Base-by-base conservation (phyloP, 2,888 invertebrate genomes). In the Lumbricus terrestris region DNA sequence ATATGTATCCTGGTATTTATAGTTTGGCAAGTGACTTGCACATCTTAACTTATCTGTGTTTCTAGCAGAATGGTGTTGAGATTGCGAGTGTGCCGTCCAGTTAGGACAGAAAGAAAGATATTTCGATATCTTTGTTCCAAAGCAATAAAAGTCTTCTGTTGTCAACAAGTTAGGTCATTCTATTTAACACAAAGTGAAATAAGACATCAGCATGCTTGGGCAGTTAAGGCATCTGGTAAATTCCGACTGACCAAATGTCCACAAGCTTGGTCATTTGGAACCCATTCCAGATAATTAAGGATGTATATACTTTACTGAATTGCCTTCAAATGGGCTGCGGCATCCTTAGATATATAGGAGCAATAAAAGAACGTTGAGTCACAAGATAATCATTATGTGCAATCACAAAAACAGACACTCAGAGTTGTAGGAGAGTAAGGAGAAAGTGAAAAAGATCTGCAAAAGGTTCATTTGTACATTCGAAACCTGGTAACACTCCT, bases 71-170 rank as follows among this genome's bases (percentile, higher is more conserved):
- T 29, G 6, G 69, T n/a, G n/a, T 1, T 1, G 6, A 69, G 69
- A n/a, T 69, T 69, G n/a, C 29, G 69, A n/a, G 69, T 11, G 29
- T 69, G 69, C 29, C 8, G 29, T 69, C 69, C 69, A 0, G 4
- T 29, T 69, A 8, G 69, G 69, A 69, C 69, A 69, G 29, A n/a
- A 69, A 69, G 29, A n/a, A 69, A 69, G 69, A 69, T 69, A 69
- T 69, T 69, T 69, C 69, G n/a, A 69, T 69, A n/a, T n/a, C n/a
- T n/a, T 69, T 69, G 69, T 69, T 69, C 69, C n/a, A 69, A n/a
- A 11, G 29, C 69, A 69, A 69, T 69, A 69, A 69, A 69, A 3
- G 69, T 69, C 69, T 13, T 69, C 69, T n/a, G 69, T 13, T 69
- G 69, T 69, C 69, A 69, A 69, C n/a, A 69, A 69, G 69, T 69